Conservation (phyloP, 2,888 invertebrate genomes). For the Pyralis farinalis region DNA sequence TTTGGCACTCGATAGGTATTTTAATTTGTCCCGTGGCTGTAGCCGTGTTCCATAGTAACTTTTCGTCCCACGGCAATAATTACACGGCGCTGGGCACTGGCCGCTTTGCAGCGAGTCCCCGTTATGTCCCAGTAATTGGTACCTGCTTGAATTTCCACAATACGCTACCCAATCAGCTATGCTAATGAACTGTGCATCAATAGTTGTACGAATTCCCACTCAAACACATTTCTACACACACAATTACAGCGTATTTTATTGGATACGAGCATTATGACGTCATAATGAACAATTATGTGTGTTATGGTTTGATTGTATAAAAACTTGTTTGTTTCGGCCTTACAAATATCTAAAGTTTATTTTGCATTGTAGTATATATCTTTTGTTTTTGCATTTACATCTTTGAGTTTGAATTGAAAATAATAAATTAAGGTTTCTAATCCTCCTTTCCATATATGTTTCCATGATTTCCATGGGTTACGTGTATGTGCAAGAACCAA, state of each 20-base stretch:
- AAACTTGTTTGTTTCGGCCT: too few species aligned
- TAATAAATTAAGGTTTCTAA: too few species aligned
- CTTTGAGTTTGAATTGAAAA: too few species aligned
- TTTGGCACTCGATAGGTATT: slow-evolving; percentile 29
- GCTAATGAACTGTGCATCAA: slow-evolving; percentile 60
- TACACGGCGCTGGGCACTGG: slow-evolving; percentile 27
- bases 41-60: slow-evolving; percentile 41
- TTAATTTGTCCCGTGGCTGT: slow-evolving; percentile 39
- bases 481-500: too few species aligned
- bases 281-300: not conserved
- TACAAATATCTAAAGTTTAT: too few species aligned
- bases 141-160: slow-evolving; percentile 36
- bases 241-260: not conserved
- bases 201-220: slow-evolving; percentile 35
- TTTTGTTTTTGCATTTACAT: too few species aligned
- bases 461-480: too few species aligned
- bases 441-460: too few species aligned
- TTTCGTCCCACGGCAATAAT: slow-evolving; percentile 49
- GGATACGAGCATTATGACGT: not conserved
- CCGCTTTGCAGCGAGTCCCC: slow-evolving; percentile 21
- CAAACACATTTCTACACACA: not conserved
- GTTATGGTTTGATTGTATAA: too few species aligned
- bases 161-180: slow-evolving; percentile 65
- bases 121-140: slow-evolving; percentile 34
- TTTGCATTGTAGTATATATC: too few species aligned